Evolutionary conservation across 2,888 invertebrate species (phyloP).

Genomic region (Asteroscopus sphinx): DNA sequence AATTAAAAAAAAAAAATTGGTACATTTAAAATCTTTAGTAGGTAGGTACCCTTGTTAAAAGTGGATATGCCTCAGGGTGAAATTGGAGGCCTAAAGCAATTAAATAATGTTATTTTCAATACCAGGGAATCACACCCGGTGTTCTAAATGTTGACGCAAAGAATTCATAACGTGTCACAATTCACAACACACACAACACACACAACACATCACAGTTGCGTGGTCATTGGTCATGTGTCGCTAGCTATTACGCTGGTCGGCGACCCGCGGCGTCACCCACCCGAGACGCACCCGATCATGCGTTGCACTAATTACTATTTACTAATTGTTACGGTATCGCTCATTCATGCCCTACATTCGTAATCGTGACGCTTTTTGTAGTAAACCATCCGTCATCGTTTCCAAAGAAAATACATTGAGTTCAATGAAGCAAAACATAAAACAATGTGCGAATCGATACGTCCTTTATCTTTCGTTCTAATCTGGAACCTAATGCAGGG

Average conservation of each 20-base stretch:
- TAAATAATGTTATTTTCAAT: neutral
- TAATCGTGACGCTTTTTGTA: constrained; percentile 39
- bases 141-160: constrained; percentile 11
- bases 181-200: too few species aligned
- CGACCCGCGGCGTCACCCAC: constrained; percentile 21
- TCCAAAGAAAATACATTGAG: constrained; percentile 36
- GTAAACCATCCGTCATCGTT: constrained; percentile 29
- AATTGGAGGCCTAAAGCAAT: neutral
- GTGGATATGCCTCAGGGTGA: constrained; percentile 1
- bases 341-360: constrained; percentile 42
- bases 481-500: constrained; percentile 4
- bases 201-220: constrained; percentile 32
- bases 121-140: neutral
- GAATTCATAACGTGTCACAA: constrained; percentile 20
- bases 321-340: constrained; percentile 58
- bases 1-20: neutral
- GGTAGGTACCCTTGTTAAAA: too few species aligned
- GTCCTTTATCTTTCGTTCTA: neutral
- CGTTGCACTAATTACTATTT: constrained; percentile 49
- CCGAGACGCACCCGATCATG: constrained; percentile 40
- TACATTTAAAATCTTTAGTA: neutral
- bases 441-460: constrained; percentile 30
- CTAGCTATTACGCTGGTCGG: constrained; percentile 13
- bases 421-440: constrained; percentile 42
- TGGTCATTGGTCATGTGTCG: constrained; percentile 36